These are phyloP conservation scores for Drosophila tropicalis DNA, from an alignment of 1,140 invertebrate species.

Conservation along the genomic window DNA sequence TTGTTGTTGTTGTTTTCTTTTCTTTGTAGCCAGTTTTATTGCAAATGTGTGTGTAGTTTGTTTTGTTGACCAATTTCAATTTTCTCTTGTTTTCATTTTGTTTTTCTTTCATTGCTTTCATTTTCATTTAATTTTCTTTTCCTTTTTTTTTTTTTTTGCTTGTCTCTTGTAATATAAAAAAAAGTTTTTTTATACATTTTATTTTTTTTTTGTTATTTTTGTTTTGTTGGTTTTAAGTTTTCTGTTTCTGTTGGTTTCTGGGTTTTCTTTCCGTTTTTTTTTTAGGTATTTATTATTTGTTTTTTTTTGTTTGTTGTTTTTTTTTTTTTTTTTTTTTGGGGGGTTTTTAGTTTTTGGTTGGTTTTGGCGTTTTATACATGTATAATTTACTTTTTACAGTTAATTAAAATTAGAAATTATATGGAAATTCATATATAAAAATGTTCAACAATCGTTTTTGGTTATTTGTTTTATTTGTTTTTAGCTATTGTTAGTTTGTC, in stretches of 20 bases:
- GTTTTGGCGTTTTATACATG: slow-evolving; percentile 29
- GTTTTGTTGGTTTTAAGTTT: slow-evolving; percentile 21
- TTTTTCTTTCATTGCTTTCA: slow-evolving; percentile 27
- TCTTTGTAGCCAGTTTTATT: slow-evolving; percentile 76
- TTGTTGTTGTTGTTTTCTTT: slow-evolving; percentile 7
- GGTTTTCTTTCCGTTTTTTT: slow-evolving; percentile 41
- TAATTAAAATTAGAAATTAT: slow-evolving; percentile 68
- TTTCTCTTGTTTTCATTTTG: slow-evolving; percentile 46
- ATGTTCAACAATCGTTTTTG: slow-evolving; percentile 75
- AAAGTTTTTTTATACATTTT: slow-evolving; percentile 40
- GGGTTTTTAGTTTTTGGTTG: slow-evolving; percentile 26
- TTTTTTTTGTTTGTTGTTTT: slow-evolving; percentile 21
- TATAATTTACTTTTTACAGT: slow-evolving; percentile 59
- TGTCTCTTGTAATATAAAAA: slow-evolving; percentile 82
- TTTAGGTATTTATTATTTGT: slow-evolving; percentile 32
- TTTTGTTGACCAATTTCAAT: slow-evolving; percentile 32
- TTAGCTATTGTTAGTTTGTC: slow-evolving; percentile 70
- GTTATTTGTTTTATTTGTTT: slow-evolving; percentile 6
- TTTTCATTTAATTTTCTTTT: no score
- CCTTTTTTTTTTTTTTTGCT: slow-evolving; percentile 45
- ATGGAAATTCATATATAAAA: slow-evolving; percentile 77
- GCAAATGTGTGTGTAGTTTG: slow-evolving; percentile 40
- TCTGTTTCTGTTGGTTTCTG: slow-evolving; percentile 29
- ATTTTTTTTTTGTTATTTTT: slow-evolving; percentile 28
- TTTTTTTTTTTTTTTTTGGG: slow-evolving; percentile 8